phyloP scores from a whole-genome alignment of 2,797 vertebrate genomes.

The Mormyrops attenuatus region DNA sequence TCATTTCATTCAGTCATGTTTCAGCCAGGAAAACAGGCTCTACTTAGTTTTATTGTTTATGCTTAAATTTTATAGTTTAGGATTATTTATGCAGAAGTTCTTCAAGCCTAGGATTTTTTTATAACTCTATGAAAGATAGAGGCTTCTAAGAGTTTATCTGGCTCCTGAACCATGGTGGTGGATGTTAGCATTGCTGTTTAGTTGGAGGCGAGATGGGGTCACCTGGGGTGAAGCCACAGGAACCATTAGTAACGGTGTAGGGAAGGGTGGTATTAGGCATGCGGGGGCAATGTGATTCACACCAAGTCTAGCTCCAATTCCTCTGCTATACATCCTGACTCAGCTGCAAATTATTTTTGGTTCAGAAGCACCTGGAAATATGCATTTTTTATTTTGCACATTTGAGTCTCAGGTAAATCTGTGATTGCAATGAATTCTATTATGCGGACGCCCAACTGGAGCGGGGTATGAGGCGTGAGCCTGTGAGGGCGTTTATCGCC shows the following conservation, averaged over 20 bases:
- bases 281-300: neutral
- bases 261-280: neutral
- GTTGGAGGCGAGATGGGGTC: conserved; percentile 25
- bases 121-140: neutral
- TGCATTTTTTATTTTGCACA: neutral
- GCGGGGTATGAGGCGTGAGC: neutral
- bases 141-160: conserved; percentile 31
- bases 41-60: neutral
- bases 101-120: neutral
- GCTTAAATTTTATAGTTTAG: neutral
- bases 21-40: neutral
- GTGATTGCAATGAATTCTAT: neutral
- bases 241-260: neutral
- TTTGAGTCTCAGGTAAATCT: neutral
- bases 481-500: neutral
- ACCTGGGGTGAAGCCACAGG: conserved; percentile 13
- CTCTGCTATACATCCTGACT: neutral
- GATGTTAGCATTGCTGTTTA: conserved; percentile 25
- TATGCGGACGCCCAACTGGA: neutral
- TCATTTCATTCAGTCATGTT: neutral
- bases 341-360: neutral
- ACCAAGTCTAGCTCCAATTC: neutral
- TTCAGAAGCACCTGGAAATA: neutral
- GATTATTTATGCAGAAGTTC: neutral
- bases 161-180: conserved; percentile 30